Conservation (phyloP, 2,113 vertebrate genomes). For the Nothobranchius kuhntae region DNA sequence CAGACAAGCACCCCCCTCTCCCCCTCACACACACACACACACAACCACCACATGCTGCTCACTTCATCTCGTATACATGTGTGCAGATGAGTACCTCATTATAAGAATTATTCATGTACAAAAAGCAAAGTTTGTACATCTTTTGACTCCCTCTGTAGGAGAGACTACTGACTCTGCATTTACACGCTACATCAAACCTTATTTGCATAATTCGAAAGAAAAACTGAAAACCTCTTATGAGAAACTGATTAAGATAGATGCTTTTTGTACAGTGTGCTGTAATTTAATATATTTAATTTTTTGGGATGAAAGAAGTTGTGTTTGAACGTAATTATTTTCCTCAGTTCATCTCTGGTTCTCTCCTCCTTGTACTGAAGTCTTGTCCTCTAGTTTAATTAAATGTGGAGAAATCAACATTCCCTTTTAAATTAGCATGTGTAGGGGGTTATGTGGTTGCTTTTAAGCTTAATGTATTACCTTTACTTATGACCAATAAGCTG, state of each 20-base stretch:
- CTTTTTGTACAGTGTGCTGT: background rate
- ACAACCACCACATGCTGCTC: conserved; percentile 18
- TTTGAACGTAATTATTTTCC: too few species aligned
- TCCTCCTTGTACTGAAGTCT: too few species aligned
- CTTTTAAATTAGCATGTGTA: too few species aligned
- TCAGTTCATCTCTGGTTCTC: too few species aligned
- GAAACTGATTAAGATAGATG: background rate
- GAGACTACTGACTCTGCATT: conserved; percentile 21
- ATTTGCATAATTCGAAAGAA: conserved; percentile 31
- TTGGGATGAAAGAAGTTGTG: too few species aligned
- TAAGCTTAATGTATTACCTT: too few species aligned
- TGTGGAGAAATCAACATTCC: too few species aligned
- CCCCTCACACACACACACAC: conserved; percentile 9
- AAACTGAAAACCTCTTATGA: conserved; percentile 4
- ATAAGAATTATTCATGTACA: conserved; percentile 61
- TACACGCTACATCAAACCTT: conserved; percentile 8
- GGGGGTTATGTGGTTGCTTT: too few species aligned
- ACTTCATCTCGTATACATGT: conserved; percentile 27
- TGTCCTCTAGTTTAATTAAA: too few species aligned
- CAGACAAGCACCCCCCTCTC: conserved; percentile 44
- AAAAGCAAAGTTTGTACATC: conserved; percentile 47
- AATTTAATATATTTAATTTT: background rate
- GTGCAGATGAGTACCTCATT: conserved; percentile 51
- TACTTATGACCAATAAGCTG: too few species aligned
- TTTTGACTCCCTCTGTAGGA: conserved; percentile 21